phyloP scores from a whole-genome alignment of 2,797 vertebrate species.

The Sebastes kiyomatsui region DNA sequence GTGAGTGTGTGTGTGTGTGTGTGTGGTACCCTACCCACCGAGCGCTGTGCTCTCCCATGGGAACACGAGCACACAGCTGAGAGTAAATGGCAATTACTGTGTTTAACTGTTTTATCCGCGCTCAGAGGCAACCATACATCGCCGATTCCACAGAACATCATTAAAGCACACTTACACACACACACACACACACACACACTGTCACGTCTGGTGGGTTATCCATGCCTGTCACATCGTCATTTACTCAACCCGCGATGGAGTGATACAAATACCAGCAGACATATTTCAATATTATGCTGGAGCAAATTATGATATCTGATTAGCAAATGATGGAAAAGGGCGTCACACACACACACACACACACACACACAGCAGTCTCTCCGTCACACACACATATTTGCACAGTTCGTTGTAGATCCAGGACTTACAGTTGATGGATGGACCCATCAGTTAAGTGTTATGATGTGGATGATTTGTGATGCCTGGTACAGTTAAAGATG shows the following conservation, averaged over 20 bases:
- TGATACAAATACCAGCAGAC: constrained; percentile 67
- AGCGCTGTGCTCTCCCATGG: constrained; percentile 64
- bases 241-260: constrained; percentile 68
- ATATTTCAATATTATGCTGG: constrained; percentile 66
- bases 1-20: constrained; percentile 16
- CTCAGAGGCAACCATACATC: constrained; percentile 70
- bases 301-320: constrained; percentile 73
- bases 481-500: neutral
- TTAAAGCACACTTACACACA: constrained; percentile 63
- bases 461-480: neutral
- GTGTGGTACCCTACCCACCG: constrained; percentile 18
- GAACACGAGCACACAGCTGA: constrained; percentile 69
- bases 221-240: constrained; percentile 75
- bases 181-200: neutral
- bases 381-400: neutral
- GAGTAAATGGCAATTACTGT: constrained; percentile 80
- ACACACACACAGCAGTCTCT: neutral
- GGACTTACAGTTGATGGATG: constrained; percentile 31
- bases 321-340: constrained; percentile 56
- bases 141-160: constrained; percentile 68
- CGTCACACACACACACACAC: neutral
- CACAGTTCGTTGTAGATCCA: constrained; percentile 9
- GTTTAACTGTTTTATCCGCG: constrained; percentile 75
- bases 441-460: constrained; percentile 33
- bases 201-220: constrained; percentile 54